Evolutionary conservation across 2,797 vertebrate species (phyloP).

Genomic region (Falco cherrug): DNA sequence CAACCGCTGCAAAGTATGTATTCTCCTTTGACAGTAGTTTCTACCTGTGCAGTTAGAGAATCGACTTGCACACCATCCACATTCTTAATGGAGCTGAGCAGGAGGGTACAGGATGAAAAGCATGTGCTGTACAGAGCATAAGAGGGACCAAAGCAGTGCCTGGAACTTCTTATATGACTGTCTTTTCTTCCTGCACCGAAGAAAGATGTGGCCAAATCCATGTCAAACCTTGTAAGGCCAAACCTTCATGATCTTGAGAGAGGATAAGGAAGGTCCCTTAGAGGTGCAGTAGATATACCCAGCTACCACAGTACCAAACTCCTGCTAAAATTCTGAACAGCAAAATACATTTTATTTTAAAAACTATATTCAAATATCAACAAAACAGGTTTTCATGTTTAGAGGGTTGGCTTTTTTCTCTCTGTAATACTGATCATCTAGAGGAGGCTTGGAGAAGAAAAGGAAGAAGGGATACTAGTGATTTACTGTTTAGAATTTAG

Average conservation of each 20-base stretch:
- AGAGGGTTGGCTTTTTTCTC: background rate
- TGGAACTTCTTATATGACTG: background rate
- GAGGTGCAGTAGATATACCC: background rate
- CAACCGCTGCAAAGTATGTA: background rate
- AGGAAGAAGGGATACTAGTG: background rate
- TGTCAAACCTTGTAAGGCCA: background rate
- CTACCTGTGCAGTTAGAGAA: background rate
- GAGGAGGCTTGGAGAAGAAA: background rate
- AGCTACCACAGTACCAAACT: background rate
- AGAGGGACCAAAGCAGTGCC: background rate
- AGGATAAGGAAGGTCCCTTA: background rate
- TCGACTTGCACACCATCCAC: background rate
- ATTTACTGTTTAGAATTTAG: background rate
- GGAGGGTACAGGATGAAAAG: background rate
- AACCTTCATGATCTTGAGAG: background rate
- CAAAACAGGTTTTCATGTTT: background rate
- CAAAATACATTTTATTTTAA: background rate
- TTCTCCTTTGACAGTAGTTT: background rate
- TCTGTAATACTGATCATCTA: background rate
- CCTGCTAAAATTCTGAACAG: background rate
- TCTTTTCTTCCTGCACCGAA: background rate
- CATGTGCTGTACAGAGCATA: background rate
- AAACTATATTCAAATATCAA: background rate
- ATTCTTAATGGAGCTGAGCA: background rate
- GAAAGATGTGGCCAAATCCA: rapidly evolving